These are phyloP conservation scores for Petrolisthes manimaculis DNA, from an alignment of 2,888 invertebrate species.

Conservation along the genomic window DNA sequence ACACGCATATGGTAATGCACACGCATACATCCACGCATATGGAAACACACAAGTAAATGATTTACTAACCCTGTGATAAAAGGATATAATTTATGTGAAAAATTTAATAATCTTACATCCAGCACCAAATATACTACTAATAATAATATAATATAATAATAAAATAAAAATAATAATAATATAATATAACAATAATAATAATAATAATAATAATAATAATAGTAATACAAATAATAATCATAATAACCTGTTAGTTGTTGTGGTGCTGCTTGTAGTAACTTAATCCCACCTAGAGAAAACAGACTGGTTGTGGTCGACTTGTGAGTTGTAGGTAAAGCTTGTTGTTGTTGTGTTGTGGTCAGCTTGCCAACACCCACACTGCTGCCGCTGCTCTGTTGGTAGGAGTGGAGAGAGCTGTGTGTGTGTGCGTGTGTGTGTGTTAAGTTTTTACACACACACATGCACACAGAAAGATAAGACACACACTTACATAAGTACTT, in stretches of 20 bases:
- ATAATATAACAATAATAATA: neutral
- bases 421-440: neutral
- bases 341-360: no score
- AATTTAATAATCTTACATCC: no score
- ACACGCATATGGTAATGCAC: no score
- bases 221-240: no score
- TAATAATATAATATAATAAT: neutral
- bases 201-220: slow-evolving; percentile 5
- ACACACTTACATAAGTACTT: neutral
- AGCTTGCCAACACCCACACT: slow-evolving; percentile 33
- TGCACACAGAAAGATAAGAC: no score
- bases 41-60: no score
- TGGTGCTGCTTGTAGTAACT: slow-evolving; percentile 49
- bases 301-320: slow-evolving; percentile 32
- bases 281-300: slow-evolving; percentile 48
- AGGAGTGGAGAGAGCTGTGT: no score
- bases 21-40: no score
- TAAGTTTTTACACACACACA: neutral
- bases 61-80: no score
- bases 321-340: slow-evolving; percentile 21
- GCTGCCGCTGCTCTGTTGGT: slow-evolving; percentile 20
- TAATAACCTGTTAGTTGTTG: slow-evolving; percentile 42
- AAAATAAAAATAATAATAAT: neutral
- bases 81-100: no score
- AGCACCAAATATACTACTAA: no score